Evolutionary conservation across 1,140 invertebrate genomes (phyloP).

Genomic region (Panulirus ornatus): DNA sequence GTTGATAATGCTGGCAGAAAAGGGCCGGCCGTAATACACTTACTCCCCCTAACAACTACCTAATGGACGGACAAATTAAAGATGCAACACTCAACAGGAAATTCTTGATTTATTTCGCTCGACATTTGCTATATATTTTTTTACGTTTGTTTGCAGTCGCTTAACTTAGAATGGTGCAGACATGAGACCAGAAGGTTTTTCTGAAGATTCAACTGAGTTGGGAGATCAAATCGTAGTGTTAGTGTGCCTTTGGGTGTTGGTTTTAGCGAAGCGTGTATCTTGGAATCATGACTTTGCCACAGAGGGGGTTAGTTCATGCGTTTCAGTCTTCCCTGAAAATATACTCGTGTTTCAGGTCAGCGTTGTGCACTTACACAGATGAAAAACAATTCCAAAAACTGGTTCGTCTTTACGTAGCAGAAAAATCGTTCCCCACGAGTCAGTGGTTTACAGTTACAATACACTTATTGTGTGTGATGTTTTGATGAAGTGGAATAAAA

Average conservation of each 20-base stretch:
- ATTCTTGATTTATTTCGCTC: neutral
- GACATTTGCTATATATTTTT: neutral
- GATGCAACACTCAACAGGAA: constrained; percentile 60
- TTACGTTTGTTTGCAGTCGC: neutral
- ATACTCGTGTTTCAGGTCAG: too few relatives aligned
- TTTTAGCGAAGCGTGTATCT: constrained; percentile 17
- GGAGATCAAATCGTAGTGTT: constrained; percentile 2
- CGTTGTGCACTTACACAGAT: too few relatives aligned
- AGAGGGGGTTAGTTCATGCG: neutral
- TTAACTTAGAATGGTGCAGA: neutral
- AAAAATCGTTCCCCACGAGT: too few relatives aligned
- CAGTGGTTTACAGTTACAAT: too few relatives aligned
- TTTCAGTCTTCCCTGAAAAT: too few relatives aligned
- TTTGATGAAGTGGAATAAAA: too few relatives aligned
- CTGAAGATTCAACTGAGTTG: constrained; percentile 23
- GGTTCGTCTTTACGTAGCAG: too few relatives aligned
- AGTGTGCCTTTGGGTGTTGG: constrained; percentile 1
- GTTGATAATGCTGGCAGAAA: constrained; percentile 69
- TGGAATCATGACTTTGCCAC: constrained; percentile 2
- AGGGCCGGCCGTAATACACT: constrained; percentile 62
- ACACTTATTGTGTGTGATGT: too few relatives aligned
- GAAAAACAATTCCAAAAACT: too few relatives aligned
- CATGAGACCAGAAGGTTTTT: constrained; percentile 22
- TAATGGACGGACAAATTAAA: constrained; percentile 70
- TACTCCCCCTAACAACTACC: constrained; percentile 65